Conservation (phyloP, 1,140 invertebrate species). For the Hyles vespertilio region DNA sequence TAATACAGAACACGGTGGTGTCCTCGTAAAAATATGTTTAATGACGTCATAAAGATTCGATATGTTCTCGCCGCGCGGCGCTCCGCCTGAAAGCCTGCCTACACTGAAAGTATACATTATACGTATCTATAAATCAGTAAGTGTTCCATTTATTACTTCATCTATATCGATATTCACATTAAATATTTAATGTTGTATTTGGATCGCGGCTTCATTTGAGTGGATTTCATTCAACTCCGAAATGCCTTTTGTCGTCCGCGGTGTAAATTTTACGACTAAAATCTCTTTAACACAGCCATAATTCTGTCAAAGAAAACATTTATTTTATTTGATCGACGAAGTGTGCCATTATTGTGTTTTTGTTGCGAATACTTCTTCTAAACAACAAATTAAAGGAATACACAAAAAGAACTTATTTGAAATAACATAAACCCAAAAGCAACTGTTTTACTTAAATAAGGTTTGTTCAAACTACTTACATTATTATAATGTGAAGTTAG, state of each 20-base stretch:
- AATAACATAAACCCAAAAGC: not conserved
- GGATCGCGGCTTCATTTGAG: too few relatives aligned
- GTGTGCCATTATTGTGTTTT: too few relatives aligned
- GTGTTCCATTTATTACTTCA: constrained; percentile 55
- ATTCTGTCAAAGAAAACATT: too few relatives aligned
- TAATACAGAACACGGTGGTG: constrained; percentile 58
- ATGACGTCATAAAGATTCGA: constrained; percentile 69
- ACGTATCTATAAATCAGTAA: constrained; percentile 60
- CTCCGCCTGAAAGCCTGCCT: constrained; percentile 50
- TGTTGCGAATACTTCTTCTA: too few relatives aligned
- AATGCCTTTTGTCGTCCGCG: too few relatives aligned
- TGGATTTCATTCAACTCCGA: too few relatives aligned
- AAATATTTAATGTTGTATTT: constrained; percentile 29
- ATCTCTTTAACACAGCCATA: too few relatives aligned
- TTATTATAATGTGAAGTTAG: constrained; percentile 22
- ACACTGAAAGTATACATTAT: constrained; percentile 46
- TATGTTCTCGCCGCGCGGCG: constrained; percentile 45
- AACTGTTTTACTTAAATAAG: constrained; percentile 14
- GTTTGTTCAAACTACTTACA: constrained; percentile 19
- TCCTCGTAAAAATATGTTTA: constrained; percentile 74
- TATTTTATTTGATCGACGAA: too few relatives aligned
- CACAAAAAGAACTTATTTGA: not conserved
- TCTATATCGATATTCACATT: constrained; percentile 49
- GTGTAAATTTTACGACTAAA: too few relatives aligned
- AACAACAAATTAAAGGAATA: not conserved